A percentile compares a stretch with the other conserved stretches of the same genome.
Conservation (phyloP, 1,140 invertebrate species). For the Rhynchophorus ferrugineus region DNA sequence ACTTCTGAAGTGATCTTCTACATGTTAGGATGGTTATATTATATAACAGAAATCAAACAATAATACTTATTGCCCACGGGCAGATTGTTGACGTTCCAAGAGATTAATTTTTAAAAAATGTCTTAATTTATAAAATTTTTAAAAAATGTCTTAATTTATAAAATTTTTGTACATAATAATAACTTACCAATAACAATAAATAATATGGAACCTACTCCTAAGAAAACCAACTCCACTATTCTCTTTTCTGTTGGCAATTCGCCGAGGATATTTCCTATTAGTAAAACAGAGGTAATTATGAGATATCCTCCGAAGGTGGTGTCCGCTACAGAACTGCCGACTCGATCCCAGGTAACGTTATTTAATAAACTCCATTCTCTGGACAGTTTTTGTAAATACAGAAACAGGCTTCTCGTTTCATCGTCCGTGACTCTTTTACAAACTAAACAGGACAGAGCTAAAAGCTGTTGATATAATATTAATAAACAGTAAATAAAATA, state of each 20-base stretch:
- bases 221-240: slow-evolving; percentile 57
- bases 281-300: slow-evolving; percentile 59
- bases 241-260: slow-evolving; percentile 56
- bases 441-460: slow-evolving; percentile 58
- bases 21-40: no score
- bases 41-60: no score
- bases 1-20: no score
- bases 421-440: slow-evolving; percentile 62
- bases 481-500: background rate
- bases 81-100: no score
- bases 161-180: no score
- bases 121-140: no score
- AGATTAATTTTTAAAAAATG: no score
- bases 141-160: no score
- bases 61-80: no score
- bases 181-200: slow-evolving; percentile 56
- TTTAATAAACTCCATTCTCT: slow-evolving; percentile 66
- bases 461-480: slow-evolving; percentile 45
- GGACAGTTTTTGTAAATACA: slow-evolving; percentile 61
- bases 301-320: slow-evolving; percentile 61
- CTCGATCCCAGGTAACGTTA: slow-evolving; percentile 60
- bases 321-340: slow-evolving; percentile 54
- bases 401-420: slow-evolving; percentile 57
- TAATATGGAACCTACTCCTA: slow-evolving; percentile 58
- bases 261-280: slow-evolving; percentile 54